Evolutionary conservation across 2,888 invertebrate species (phyloP), one percentile per base, ranked within the genome.

Genomic region (Troglohyphantes excavatus): DNA sequence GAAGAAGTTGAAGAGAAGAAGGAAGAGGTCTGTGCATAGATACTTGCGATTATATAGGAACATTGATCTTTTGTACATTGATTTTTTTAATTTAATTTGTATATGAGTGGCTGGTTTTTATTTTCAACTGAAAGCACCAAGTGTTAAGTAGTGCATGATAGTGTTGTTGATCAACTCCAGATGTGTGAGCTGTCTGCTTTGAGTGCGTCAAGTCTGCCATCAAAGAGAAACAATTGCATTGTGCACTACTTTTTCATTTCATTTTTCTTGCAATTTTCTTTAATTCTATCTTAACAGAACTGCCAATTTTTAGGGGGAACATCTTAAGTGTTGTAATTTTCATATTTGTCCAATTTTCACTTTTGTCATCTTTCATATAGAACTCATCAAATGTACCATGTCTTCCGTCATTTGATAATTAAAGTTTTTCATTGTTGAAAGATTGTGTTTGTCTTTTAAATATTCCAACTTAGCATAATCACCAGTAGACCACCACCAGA

Each of bases 61-160:
- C 53, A 70, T 27, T 26, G 33, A 82, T 76, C 75, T 65, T 82
- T 75, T 88, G 87, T 89, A 89, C 68, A 89, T 89, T 88, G 75
- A 43, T 61, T 86, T 87, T 68, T 89, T 82, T 88, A 88, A 88
- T 79, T 89, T 89, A 82, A 82, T 89, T 82, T 89, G 82, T 82
- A 75, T 67, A 82, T 75, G 75, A 83, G 19, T 76, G 76, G 53
- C 19, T 68, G 85, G 27, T 81, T 88, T 70, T 89, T 82, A 76
- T 76, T 73, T 88, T 88, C 75, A 76, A 46, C 59, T 39, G 27
- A 67, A 76, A 76, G 82, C 88, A 89, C 76, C 2, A 72, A 65
- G 75, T 79, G 67, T 19, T 59, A 19, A 70, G 68, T 39, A 70
- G 39, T 70, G 68, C 72, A 72, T 23, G 11, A 39, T 53, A n/a